phyloP scores from a whole-genome alignment of 1,140 invertebrate species.

The Ylistrum balloti region DNA sequence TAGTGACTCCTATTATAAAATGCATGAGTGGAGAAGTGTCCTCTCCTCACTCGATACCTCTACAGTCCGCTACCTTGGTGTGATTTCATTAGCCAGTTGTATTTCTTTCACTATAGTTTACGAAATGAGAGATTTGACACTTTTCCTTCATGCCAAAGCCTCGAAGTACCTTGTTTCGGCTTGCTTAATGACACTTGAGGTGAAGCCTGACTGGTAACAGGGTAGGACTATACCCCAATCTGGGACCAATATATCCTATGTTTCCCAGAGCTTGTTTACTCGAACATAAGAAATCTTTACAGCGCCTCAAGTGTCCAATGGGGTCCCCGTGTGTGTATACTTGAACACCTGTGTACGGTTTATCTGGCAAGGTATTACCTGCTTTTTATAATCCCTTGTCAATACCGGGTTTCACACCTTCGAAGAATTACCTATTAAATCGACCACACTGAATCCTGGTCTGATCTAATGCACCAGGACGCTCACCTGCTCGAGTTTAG shows the following conservation, averaged over 20 bases:
- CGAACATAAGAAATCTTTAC: slow-evolving; percentile 34
- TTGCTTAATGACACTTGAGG: slow-evolving; percentile 31
- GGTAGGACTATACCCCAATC: background rate
- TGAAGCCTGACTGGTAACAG: background rate
- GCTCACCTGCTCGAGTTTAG: background rate
- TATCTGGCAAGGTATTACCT: slow-evolving; percentile 23
- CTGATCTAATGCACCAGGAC: slow-evolving; percentile 12
- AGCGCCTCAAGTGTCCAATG: slow-evolving; percentile 24
- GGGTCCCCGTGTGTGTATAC: background rate
- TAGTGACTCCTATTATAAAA: background rate
- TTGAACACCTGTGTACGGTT: slow-evolving; percentile 23
- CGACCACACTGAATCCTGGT: background rate
- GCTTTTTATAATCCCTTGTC: slow-evolving; percentile 38
- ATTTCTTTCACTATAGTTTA: slow-evolving; percentile 17
- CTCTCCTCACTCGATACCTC: background rate
- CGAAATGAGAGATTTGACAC: slow-evolving; percentile 38
- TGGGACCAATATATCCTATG: background rate
- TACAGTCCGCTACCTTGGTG: background rate
- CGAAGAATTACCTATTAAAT: slow-evolving; percentile 29
- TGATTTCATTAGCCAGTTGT: background rate
- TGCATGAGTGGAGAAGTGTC: background rate
- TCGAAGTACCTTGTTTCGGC: slow-evolving; percentile 15
- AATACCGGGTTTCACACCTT: slow-evolving; percentile 26
- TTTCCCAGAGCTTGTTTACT: slow-evolving; percentile 17
- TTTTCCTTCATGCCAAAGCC: background rate